Conservation (phyloP, 1,140 invertebrate species). For the Drosophila truncata region DNA sequence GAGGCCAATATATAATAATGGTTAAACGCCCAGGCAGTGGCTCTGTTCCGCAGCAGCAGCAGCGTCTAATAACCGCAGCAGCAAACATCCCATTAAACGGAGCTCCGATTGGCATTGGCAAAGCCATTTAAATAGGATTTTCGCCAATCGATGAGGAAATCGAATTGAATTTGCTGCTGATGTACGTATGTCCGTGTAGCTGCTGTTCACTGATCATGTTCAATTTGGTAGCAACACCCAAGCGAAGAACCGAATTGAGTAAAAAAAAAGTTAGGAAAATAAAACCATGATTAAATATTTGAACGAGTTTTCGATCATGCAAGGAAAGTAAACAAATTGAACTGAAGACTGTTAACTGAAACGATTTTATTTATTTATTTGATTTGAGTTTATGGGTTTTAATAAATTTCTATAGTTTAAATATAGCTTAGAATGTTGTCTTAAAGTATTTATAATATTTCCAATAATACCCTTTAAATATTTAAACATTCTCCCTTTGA, state of each 20-base stretch:
- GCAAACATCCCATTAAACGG: constrained; percentile 58
- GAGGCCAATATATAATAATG: constrained; percentile 74
- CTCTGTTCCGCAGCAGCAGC: constrained; percentile 16
- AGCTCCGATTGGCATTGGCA: constrained; percentile 35
- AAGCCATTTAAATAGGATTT: constrained; percentile 70
- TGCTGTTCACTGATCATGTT: constrained; percentile 30
- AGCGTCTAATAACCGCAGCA: constrained; percentile 48
- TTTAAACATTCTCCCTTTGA: neutral
- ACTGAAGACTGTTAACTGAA: neutral
- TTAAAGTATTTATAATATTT: no score
- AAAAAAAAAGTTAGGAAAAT: constrained; percentile 3
- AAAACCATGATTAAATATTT: neutral
- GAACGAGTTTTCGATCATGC: neutral
- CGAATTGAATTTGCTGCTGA: constrained; percentile 62
- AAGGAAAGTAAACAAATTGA: neutral
- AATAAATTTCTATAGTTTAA: neutral
- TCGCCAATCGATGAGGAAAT: constrained; percentile 57
- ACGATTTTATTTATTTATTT: neutral
- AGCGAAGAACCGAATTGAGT: neutral
- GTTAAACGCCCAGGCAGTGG: constrained; percentile 64
- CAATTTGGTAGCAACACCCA: constrained; percentile 38
- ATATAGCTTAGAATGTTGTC: no score
- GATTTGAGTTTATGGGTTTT: neutral
- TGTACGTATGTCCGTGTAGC: constrained; percentile 26
- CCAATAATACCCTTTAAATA: no score